Percentiles rank a stretch among this genome's conserved stretches.
Conservation (phyloP, 2,888 invertebrate genomes). For the Nineta flava region DNA sequence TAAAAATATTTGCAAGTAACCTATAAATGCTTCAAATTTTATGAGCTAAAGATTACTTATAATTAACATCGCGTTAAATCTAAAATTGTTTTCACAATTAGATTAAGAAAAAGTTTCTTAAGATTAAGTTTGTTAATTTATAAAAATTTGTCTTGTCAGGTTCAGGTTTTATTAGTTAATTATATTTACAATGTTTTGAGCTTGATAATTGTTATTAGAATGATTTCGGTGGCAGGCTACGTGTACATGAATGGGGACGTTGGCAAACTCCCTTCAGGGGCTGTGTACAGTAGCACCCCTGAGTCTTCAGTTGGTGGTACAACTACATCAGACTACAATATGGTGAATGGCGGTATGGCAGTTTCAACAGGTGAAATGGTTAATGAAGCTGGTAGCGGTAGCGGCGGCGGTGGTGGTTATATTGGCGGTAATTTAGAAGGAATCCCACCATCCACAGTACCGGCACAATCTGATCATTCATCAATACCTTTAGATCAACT, state of each 20-base stretch:
- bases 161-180: background rate
- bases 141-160: background rate
- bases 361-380: slow-evolving; percentile 28
- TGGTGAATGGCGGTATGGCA: slow-evolving; percentile 27
- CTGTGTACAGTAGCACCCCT: slow-evolving; percentile 51
- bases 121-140: too few relatives aligned
- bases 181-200: slow-evolving; percentile 1
- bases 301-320: slow-evolving; percentile 28
- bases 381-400: slow-evolving; percentile 22
- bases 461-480: slow-evolving; percentile 30
- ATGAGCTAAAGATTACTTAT: too few relatives aligned
- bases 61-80: too few relatives aligned
- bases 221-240: slow-evolving; percentile 36
- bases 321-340: slow-evolving; percentile 20
- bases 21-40: too few relatives aligned
- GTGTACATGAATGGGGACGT: slow-evolving; percentile 75
- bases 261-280: slow-evolving; percentile 56
- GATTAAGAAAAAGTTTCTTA: too few relatives aligned
- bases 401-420: slow-evolving; percentile 28
- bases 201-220: slow-evolving; percentile 6
- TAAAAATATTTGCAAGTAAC: too few relatives aligned
- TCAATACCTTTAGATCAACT: slow-evolving; percentile 54
- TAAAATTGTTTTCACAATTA: too few relatives aligned
- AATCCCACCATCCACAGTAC: slow-evolving; percentile 30
- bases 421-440: slow-evolving; percentile 18